Base-by-base conservation (phyloP, 2,888 invertebrate genomes). In the Tinea pellionella region DNA sequence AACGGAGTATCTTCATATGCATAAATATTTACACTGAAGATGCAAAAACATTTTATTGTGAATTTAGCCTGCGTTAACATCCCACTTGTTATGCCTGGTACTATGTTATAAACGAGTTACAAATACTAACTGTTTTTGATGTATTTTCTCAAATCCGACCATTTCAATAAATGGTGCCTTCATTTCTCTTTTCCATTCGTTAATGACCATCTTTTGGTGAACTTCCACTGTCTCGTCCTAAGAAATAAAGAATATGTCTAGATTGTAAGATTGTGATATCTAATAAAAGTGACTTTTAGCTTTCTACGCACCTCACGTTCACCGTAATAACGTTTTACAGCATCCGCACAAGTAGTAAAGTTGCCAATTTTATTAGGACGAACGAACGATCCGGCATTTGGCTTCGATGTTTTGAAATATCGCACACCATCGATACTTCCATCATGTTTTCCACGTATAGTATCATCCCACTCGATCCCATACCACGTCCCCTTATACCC, bases 381-480 rank as follows among this genome's bases (percentile, higher is more conserved):
- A 64, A 98, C 90, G 76, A 98, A 96, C 6, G 97, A 97, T 0
- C 96, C 98, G 47, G 96, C 93, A 1, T 90, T 93, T n/a, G 92
- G 90, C 73, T 91, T 88, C 58, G 90, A 90, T 0, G 94, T 76
- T 72, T 90, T 88, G 76, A 98, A 99, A 78, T 98, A 98, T 65
- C 91, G 90, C 56, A 90, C 83, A 56, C 93, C 95, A 64, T 96
- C 92, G 47, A 97, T 90, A 51, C 89, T 90, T 0, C 99, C 99
- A 86, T 96, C 92, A 73, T 99, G 98, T 77, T 97, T 98, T 1
- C 99, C 99, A 68, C 98, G 89, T 7, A 85, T 80, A 2, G 91
- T 89, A 69, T 96, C 92, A 76, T 99, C 98, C 98, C 98, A 99
- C 75, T 99, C 98, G n/a, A 99, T 90, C 0, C 99, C 99, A 61